Conservation (phyloP, 1,140 invertebrate species). For the Nasonia longicornis region DNA sequence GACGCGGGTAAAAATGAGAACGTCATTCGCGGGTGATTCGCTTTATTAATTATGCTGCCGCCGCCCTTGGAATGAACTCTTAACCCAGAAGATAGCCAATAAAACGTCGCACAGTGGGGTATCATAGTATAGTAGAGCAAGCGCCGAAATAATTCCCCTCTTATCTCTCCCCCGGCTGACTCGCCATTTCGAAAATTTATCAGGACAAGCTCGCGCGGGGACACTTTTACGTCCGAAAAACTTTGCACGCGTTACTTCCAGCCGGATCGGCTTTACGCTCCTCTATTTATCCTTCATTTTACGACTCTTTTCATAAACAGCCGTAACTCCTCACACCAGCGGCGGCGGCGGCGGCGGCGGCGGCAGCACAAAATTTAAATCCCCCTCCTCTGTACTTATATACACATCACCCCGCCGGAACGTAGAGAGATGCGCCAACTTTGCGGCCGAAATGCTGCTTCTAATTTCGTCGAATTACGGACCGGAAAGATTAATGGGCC, state of each 20-base stretch:
- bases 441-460: not conserved
- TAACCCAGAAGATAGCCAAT: not conserved
- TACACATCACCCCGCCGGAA: not conserved
- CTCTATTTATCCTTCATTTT: slow-evolving; percentile 35
- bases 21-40: not conserved
- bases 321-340: not conserved
- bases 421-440: not conserved
- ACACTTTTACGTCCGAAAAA: slow-evolving; percentile 30
- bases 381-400: not conserved
- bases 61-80: not conserved
- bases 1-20: not conserved
- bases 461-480: slow-evolving; percentile 18
- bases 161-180: not conserved
- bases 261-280: slow-evolving; percentile 19
- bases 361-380: not conserved
- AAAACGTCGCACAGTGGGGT: not conserved
- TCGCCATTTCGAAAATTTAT: slow-evolving; percentile 31
- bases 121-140: not conserved
- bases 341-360: too few relatives aligned
- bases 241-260: slow-evolving; percentile 27
- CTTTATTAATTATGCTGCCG: not conserved
- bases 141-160: not conserved
- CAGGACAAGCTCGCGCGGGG: slow-evolving; percentile 10
- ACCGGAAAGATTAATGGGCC: not conserved
- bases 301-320: slow-evolving; percentile 39